Percentiles rank a stretch among this genome's conserved stretches.
Evolutionary conservation across 2,797 vertebrate species (phyloP).

Genomic region (Tangara arthus): DNA sequence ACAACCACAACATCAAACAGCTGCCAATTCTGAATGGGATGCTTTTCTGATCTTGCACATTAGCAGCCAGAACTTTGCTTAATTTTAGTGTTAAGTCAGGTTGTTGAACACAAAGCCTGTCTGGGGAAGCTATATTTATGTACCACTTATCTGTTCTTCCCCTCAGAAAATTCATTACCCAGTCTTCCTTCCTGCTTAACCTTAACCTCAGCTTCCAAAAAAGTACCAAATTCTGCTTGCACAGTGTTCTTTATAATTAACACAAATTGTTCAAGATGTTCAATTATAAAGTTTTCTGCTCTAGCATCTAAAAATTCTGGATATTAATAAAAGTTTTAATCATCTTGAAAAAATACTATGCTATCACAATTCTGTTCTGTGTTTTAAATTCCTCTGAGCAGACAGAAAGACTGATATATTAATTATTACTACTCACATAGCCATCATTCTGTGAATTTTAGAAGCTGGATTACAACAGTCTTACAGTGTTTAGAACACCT

Average conservation of each 20-base stretch:
- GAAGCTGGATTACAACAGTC: neutral
- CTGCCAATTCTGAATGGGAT: neutral
- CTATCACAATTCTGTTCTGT: neutral
- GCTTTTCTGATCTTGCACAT: neutral
- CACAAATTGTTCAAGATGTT: neutral
- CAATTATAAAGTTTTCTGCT: conserved; percentile 1
- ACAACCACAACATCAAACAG: neutral
- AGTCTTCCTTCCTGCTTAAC: conserved; percentile 54
- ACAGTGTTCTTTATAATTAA: conserved; percentile 20
- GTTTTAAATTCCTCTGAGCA: neutral
- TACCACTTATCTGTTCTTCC: conserved; percentile 27
- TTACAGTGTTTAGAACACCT: neutral
- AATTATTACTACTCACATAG: neutral
- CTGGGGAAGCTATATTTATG: conserved; percentile 31
- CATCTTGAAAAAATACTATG: neutral
- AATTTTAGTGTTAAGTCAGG: conserved; percentile 32
- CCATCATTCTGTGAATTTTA: neutral
- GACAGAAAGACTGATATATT: neutral
- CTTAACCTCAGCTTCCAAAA: conserved; percentile 18
- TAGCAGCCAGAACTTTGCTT: neutral
- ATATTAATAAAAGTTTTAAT: conserved; percentile 33
- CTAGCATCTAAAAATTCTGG: neutral
- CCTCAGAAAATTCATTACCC: conserved; percentile 39
- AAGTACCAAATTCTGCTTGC: conserved; percentile 25
- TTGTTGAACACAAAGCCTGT: neutral